Evolutionary conservation across 2,888 invertebrate species (phyloP), one percentile per base, ranked within the genome.

Genomic region (Chydorus sphaericus): DNA sequence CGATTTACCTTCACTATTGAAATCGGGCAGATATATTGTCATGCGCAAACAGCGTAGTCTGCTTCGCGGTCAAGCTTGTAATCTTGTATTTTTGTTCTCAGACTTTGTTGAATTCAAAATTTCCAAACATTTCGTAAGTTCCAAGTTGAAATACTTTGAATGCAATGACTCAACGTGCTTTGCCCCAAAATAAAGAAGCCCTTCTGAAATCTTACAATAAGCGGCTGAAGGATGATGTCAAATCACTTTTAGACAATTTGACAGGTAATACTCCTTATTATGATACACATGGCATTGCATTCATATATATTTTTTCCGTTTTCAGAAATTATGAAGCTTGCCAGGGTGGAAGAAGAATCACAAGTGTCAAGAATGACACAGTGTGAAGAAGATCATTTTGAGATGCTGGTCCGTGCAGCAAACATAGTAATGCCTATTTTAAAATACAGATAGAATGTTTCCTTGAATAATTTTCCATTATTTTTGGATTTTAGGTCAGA

Each of bases 171-270:
- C 77, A 77, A 64, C 75, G 85, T 67, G 76, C 79, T 59, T 71
- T 90, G 59, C 85, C 93, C 0, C 91, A 93, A 73, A 90, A 89
- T 61, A 96, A 96, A 71, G 94, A 96, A 73, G 92, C 93, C 14
- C 74, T 94, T 31, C 71, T 97, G 11, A 93, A 94, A 72, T 93
- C 93, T 0, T 97, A 96, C 70, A 86, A 91, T 59, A 90, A 90
- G 18, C 77, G 94, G 58, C 74, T 97, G 49, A 94, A 94, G 70
- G 94, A 96, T 70, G 96, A 94, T 72, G 87, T 96, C 0, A 91
- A 90, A 70, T 92, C 94, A 63, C 93, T 98, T 87, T 74, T 93
- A 55, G 96, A 97, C 70, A 97, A 97, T 71, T 96, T 92, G 71
- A 86, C 88, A 77, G 93, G 93, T 84, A 76, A 64, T 59, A 18